These are phyloP conservation scores for Stenodera caucasica DNA, from an alignment of 2,888 invertebrate genomes.

Conservation along the genomic window DNA sequence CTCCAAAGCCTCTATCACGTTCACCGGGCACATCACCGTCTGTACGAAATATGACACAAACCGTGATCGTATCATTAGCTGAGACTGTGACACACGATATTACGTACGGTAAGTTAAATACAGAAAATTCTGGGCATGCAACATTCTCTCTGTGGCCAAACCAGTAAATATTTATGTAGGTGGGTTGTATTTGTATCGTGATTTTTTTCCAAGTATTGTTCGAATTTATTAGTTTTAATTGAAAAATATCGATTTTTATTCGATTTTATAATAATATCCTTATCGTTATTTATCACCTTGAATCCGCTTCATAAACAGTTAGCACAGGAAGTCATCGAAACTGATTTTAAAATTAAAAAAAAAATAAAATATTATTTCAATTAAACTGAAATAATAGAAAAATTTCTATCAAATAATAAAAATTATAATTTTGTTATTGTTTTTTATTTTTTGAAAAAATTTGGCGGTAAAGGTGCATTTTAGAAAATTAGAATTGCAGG, in stretches of 20 bases:
- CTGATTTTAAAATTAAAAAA: background rate
- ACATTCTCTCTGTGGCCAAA: conserved; percentile 7
- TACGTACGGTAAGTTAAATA: conserved; percentile 58
- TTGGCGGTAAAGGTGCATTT: background rate
- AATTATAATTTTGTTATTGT: background rate
- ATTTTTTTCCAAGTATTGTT: background rate
- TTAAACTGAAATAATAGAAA: too few relatives aligned
- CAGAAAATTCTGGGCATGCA: conserved; percentile 5
- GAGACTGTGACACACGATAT: conserved; percentile 62
- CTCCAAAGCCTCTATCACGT: conserved; percentile 53
- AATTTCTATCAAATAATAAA: too few relatives aligned
- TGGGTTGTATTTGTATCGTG: conserved; percentile 18
- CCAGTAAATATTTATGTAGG: conserved; percentile 31
- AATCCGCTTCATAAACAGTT: background rate
- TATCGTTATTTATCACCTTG: conserved; percentile 18
- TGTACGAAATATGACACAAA: conserved; percentile 53
- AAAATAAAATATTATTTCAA: too few relatives aligned
- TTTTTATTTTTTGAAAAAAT: background rate
- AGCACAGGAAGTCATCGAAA: background rate
- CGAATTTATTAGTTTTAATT: background rate
- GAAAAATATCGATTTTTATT: background rate
- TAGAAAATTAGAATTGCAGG: background rate
- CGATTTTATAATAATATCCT: background rate
- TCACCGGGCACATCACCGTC: conserved; percentile 51
- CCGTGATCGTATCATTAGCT: conserved; percentile 54